Evolutionary conservation across 2,888 invertebrate species (phyloP), one percentile per base, ranked within the genome.

Genomic region (Cheiracanthium punctorium): DNA sequence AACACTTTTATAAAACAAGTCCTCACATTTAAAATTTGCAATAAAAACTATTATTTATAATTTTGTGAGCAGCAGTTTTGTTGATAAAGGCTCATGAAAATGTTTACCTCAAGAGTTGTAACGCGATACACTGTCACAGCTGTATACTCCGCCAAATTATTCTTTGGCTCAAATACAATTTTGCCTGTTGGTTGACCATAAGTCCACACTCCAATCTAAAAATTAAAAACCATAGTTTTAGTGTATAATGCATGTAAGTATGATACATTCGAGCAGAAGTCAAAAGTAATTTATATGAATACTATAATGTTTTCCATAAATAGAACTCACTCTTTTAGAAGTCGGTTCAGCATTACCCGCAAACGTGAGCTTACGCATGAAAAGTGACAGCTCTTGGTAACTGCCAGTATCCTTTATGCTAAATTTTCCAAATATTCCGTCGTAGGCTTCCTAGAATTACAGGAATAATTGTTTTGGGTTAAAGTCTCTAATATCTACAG

Each of bases 71-170:
- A n/a, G n/a, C n/a, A n/a, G n/a, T n/a, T n/a, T n/a, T n/a, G n/a
- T n/a, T n/a, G n/a, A n/a, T n/a, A n/a, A n/a, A n/a, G n/a, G n/a
- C n/a, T n/a, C n/a, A n/a, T n/a, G n/a, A n/a, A n/a, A n/a, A n/a
- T n/a, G n/a, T 10, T 48, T 48, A 96, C 96, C 93, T 95, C 94
- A 32, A 96, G 95, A 0, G 97, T 96, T 72, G 95, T 95, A 76
- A 98, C 94, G 89, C 96, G 94, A 92, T 97, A 97, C n/a, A 96
- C 95, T 37, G 95, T 94, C 90, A 95, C 95, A 2, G 96, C 96
- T 0, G 95, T 95, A 58, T 79, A 88, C 12, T 37, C 43, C 32
- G 93, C 93, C 93, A 96, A 94, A 74, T 94, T 94, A 89, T 93
- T 93, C 67, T 94, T 94, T 91, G 94, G 94, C 89, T 93, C 93